A percentile compares a stretch with the other conserved stretches of the same genome.
Evolutionary conservation across 2,888 invertebrate genomes (phyloP).

Genomic region (Isotomurus palustris): DNA sequence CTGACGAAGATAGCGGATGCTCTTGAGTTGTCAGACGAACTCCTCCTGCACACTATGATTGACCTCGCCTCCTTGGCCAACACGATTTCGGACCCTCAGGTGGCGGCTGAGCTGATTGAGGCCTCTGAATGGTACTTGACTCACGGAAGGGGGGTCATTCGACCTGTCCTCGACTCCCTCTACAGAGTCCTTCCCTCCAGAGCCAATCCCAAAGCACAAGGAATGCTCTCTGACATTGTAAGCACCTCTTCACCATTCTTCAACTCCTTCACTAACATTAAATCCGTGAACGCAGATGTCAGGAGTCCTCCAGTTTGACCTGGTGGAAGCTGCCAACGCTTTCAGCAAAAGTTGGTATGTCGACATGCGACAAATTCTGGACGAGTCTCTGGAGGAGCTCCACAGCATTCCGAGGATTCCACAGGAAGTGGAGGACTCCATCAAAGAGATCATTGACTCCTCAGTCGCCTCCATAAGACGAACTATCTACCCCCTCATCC

Average conservation of each 20-base stretch:
- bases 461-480: too few species aligned
- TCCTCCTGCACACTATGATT: conserved; percentile 5
- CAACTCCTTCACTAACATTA: too few species aligned
- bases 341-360: too few species aligned
- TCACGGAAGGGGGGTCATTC: conserved; percentile 14
- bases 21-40: conserved; percentile 3
- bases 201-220: neutral
- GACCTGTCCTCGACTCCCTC: conserved; percentile 17
- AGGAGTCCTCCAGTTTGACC: too few species aligned
- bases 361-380: too few species aligned
- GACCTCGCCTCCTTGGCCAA: conserved; percentile 10
- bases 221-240: conserved; percentile 3
- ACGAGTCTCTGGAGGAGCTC: too few species aligned
- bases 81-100: conserved; percentile 6
- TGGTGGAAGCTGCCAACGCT: too few species aligned
- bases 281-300: too few species aligned
- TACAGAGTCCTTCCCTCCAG: conserved; percentile 6
- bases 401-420: too few species aligned
- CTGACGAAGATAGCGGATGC: conserved; percentile 10
- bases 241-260: neutral
- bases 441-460: too few species aligned
- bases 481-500: too few species aligned
- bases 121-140: conserved; percentile 12
- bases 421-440: too few species aligned
- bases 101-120: conserved; percentile 5